These are phyloP conservation scores for Popillia japonica DNA, from an alignment of 1,140 invertebrate genomes.

Conservation along the genomic window DNA sequence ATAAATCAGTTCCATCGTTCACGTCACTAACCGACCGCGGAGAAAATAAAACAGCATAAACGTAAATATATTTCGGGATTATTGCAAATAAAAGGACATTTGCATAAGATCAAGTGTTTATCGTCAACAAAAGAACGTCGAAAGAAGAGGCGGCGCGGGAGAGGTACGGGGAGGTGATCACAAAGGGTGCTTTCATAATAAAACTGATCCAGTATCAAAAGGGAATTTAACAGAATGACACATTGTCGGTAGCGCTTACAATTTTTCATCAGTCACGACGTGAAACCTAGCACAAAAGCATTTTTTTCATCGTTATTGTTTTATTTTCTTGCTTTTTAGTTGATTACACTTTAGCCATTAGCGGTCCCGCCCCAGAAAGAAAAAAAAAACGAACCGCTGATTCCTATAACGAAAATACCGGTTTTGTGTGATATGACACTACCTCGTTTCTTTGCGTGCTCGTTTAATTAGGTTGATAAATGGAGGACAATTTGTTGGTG, in stretches of 20 bases:
- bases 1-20: slow-evolving; percentile 22
- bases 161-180: neutral
- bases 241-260: slow-evolving; percentile 20
- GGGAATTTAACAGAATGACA: slow-evolving; percentile 28
- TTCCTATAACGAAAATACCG: too few relatives aligned
- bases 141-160: neutral
- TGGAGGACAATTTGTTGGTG: too few relatives aligned
- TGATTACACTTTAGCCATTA: too few relatives aligned
- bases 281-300: neutral
- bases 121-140: neutral
- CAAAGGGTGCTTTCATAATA: slow-evolving; percentile 20
- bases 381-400: too few relatives aligned
- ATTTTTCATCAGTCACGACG: slow-evolving; percentile 13
- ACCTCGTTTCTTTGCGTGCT: too few relatives aligned
- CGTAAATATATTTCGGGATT: slow-evolving; percentile 24
- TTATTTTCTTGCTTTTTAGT: neutral
- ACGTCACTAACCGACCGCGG: neutral
- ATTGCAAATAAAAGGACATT: slow-evolving; percentile 29
- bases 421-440: too few relatives aligned
- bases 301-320: neutral
- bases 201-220: slow-evolving; percentile 8
- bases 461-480: too few relatives aligned
- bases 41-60: slow-evolving; percentile 26
- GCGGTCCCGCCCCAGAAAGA: too few relatives aligned
- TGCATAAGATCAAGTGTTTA: slow-evolving; percentile 11